Evolutionary conservation across 2,797 vertebrate genomes (phyloP).

Genomic region (Tenualosa ilisha): DNA sequence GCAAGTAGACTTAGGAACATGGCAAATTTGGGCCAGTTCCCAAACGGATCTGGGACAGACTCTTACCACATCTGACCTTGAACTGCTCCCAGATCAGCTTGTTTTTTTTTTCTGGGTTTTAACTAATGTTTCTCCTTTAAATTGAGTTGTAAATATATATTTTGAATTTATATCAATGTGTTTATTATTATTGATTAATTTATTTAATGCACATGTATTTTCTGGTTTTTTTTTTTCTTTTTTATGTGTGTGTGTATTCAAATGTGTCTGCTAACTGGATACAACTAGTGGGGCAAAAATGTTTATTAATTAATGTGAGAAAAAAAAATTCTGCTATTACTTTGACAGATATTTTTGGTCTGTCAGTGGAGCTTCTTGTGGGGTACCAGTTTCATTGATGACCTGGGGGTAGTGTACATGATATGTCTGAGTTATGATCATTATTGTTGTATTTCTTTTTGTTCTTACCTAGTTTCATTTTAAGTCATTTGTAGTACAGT

Average conservation of each 20-base stretch:
- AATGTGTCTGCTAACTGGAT: constrained; percentile 70
- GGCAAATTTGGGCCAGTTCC: background rate
- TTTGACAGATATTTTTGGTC: constrained; percentile 49
- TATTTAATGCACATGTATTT: constrained; percentile 77
- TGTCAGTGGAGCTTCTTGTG: constrained; percentile 8
- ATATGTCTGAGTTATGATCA: background rate
- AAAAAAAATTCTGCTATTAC: constrained; percentile 49
- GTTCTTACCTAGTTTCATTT: background rate
- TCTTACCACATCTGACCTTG: background rate
- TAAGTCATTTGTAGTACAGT: background rate
- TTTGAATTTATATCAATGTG: constrained; percentile 70
- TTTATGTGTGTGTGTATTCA: constrained; percentile 59
- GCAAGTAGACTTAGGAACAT: background rate
- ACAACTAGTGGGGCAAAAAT: constrained; percentile 52
- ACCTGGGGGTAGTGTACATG: background rate
- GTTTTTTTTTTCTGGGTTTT: constrained; percentile 17
- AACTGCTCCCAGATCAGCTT: background rate
- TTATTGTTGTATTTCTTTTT: background rate
- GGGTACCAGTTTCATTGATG: background rate
- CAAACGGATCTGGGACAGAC: background rate
- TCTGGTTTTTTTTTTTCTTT: constrained; percentile 55
- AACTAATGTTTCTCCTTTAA: constrained; percentile 49
- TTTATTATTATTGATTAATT: constrained; percentile 74
- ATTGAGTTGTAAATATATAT: constrained; percentile 76
- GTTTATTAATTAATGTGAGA: constrained; percentile 54